Percentiles rank a stretch among this genome's conserved stretches.
Evolutionary conservation across 92 coral and sea anemone genomes (phyloP).

Genomic region (Phenganax stokvisi): DNA sequence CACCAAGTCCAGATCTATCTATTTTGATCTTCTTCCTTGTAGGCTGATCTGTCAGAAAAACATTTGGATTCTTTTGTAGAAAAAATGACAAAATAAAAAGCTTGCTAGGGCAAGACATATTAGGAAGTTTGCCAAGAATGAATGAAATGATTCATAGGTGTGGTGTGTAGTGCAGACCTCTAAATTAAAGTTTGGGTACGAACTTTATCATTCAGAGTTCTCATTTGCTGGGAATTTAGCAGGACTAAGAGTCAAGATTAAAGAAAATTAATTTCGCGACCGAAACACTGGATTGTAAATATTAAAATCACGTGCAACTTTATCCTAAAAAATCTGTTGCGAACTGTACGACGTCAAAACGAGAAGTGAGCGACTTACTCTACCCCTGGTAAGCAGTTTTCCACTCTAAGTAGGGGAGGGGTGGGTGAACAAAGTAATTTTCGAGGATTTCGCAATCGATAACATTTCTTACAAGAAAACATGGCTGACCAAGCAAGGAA

Average conservation of each 20-base stretch:
- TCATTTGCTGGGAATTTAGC: no score
- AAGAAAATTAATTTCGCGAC: no score
- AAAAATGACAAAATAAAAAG: background rate
- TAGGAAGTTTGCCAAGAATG: no score
- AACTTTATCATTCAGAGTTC: no score
- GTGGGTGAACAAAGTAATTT: background rate
- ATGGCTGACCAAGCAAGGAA: conserved; percentile 1
- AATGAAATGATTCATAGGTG: no score
- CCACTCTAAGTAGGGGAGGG: background rate
- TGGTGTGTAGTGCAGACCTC: no score
- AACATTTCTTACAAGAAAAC: background rate
- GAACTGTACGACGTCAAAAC: background rate
- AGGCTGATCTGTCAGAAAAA: conserved; percentile 4
- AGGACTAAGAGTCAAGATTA: no score
- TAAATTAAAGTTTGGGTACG: no score
- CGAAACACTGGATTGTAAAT: no score
- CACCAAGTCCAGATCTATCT: conserved; percentile 17
- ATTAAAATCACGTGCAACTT: background rate
- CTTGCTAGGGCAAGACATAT: no score
- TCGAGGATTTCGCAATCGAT: conserved; percentile 7
- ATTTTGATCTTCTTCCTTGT: conserved; percentile 19
- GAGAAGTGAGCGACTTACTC: background rate
- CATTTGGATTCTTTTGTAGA: background rate
- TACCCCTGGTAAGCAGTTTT: background rate
- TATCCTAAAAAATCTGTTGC: background rate